A percentile compares a stretch with the other conserved stretches of the same genome.
phyloP scores from a whole-genome alignment of 2,888 invertebrate genomes.

The Operophtera brumata region DNA sequence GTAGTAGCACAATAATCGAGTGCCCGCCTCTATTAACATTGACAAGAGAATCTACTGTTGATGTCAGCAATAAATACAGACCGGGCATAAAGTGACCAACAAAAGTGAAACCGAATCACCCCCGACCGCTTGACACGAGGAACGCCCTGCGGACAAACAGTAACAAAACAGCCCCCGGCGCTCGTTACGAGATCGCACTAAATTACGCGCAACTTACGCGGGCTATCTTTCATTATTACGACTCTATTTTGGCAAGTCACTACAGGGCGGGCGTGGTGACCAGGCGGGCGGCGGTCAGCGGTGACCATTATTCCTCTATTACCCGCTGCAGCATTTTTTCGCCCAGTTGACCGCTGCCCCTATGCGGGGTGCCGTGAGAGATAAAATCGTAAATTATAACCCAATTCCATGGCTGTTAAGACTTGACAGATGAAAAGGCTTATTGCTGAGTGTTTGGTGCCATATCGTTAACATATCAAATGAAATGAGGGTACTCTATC shows the following conservation, averaged over 20 bases:
- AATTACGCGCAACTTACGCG: slow-evolving; percentile 72
- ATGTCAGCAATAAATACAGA: slow-evolving; percentile 59
- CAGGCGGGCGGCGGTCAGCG: slow-evolving; percentile 57
- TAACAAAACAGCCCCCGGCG: slow-evolving; percentile 52
- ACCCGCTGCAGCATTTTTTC: slow-evolving; percentile 63
- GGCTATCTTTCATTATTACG: slow-evolving; percentile 76
- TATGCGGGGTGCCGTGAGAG: slow-evolving; percentile 70
- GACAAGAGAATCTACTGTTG: slow-evolving; percentile 54
- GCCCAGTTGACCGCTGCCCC: slow-evolving; percentile 73
- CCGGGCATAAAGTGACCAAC: slow-evolving; percentile 66
- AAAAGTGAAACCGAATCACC: slow-evolving; percentile 73
- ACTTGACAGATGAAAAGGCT: slow-evolving; percentile 80
- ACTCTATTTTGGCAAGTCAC: slow-evolving; percentile 79
- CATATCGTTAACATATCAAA: slow-evolving; percentile 73
- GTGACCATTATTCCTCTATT: slow-evolving; percentile 66
- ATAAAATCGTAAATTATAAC: slow-evolving; percentile 81
- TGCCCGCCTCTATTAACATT: slow-evolving; percentile 51
- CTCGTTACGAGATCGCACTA: slow-evolving; percentile 67
- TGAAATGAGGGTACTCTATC: slow-evolving; percentile 66
- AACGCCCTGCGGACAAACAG: slow-evolving; percentile 61
- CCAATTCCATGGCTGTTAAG: slow-evolving; percentile 78
- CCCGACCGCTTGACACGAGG: slow-evolving; percentile 50
- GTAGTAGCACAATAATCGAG: slow-evolving; percentile 46
- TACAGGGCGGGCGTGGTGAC: slow-evolving; percentile 64
- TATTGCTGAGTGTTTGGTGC: slow-evolving; percentile 65